Evolutionary conservation across 2,797 vertebrate species (phyloP), one percentile per base, ranked within the genome.

Genomic region (Dryobates pubescens): DNA sequence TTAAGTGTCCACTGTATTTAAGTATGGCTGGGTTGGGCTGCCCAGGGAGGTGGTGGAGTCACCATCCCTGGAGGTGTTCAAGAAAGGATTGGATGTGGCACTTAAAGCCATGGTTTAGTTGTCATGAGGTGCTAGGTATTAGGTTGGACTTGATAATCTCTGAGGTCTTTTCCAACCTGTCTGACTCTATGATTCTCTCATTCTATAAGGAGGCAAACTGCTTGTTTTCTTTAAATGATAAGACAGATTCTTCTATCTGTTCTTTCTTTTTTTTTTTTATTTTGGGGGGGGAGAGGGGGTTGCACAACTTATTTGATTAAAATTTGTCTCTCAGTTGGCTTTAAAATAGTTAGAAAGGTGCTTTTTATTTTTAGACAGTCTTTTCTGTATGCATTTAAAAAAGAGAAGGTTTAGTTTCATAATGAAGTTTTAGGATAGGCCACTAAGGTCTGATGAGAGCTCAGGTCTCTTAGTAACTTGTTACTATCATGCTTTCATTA

Each of bases 251-350:
- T 8, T 38, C 45, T 47, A 17, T 76, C 79, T 73, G 5, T 88
- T 86, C 14, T 54, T 88, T 62, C 4, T 20, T 65, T 87, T 77
- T 47, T 4, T 30, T 41, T n/a, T 51, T 5, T 71, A 41, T n/a
- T 17, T 4, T 1, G 5, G 24, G 4, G 6, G 24, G 19, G n/a
- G n/a, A n/a, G n/a, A n/a, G n/a, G n/a, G 43, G 17, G 13, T 3
- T 62, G 16, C 45, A 38, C 23, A 38, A 13, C 17, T 57, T 80
- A 54, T n/a, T 49, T 75, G 30, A 70, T 78, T 81, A 84, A 30
- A 90, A 17, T 64, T 51, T 57, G n/a, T 15, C 34, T 74, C 29
- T 45, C 74, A 19, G 16, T 82, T 90, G 82, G 24, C n/a, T 62
- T 86, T 56, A 82, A 85, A 86, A 54, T 59, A 49, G 20, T 75